Evolutionary conservation across 2,888 invertebrate species (phyloP).

Genomic region (Agrochola lota): DNA sequence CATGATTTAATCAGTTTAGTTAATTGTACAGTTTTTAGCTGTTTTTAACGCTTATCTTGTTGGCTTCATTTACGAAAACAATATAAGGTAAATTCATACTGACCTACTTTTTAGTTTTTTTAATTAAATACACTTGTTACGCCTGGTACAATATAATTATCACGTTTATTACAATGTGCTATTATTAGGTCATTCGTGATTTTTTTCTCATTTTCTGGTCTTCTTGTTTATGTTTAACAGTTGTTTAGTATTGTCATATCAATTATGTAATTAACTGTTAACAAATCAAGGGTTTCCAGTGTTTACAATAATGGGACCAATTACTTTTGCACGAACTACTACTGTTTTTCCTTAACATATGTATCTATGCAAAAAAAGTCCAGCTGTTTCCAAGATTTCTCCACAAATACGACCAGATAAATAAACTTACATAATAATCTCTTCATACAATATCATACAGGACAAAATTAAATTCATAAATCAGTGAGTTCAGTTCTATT

Average conservation of each 20-base stretch:
- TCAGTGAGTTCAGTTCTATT: neutral
- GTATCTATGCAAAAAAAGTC: neutral
- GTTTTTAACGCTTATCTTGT: conserved; percentile 45
- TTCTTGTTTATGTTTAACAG: neutral
- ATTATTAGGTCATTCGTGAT: neutral
- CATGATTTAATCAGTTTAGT: conserved; percentile 55
- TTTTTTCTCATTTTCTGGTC: neutral
- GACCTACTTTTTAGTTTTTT: conserved; percentile 18
- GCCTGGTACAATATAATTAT: neutral
- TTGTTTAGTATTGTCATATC: too few species aligned
- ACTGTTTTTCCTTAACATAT: neutral
- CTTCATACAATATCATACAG: neutral
- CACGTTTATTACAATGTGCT: neutral
- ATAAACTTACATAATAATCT: neutral
- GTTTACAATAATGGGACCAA: neutral
- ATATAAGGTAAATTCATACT: conserved; percentile 20
- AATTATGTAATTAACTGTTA: neutral
- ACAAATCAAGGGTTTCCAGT: neutral
- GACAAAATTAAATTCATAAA: neutral
- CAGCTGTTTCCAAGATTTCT: neutral
- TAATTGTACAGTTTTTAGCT: conserved; percentile 32
- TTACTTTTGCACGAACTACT: neutral
- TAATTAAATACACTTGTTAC: conserved; percentile 5
- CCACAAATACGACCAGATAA: neutral
- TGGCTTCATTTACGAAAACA: conserved; percentile 29